Conservation (phyloP, 2,797 vertebrate species). For the Siniperca undulata region DNA sequence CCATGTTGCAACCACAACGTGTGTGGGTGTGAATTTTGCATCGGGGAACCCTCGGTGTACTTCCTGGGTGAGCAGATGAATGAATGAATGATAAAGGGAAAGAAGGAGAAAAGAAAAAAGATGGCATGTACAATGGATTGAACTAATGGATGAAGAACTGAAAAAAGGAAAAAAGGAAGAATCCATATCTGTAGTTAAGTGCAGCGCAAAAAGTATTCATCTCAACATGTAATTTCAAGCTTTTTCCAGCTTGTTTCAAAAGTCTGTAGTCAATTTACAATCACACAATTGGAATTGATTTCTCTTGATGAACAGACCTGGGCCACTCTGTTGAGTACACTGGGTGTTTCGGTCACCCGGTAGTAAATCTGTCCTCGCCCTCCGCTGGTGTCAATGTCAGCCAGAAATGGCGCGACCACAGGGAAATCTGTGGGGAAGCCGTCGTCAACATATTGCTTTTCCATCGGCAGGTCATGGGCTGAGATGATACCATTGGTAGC, state of each 20-base stretch:
- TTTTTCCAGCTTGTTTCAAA: neutral
- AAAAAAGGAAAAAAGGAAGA: slow-evolving; percentile 43
- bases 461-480: slow-evolving; percentile 94
- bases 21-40: slow-evolving; percentile 85
- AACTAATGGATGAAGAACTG: slow-evolving; percentile 64
- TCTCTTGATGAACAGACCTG: slow-evolving; percentile 51
- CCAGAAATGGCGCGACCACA: slow-evolving; percentile 93
- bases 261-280: neutral
- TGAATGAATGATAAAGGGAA: slow-evolving; percentile 4
- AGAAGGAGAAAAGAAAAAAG: neutral
- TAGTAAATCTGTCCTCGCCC: slow-evolving; percentile 91
- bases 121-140: slow-evolving; percentile 39
- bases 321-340: slow-evolving; percentile 83
- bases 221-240: neutral
- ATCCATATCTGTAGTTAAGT: slow-evolving; percentile 31
- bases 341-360: slow-evolving; percentile 87
- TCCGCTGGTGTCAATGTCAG: slow-evolving; percentile 93
- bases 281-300: neutral
- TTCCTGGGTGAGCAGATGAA: slow-evolving; percentile 76
- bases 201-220: neutral
- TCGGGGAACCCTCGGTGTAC: slow-evolving; percentile 89
- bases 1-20: slow-evolving; percentile 92
- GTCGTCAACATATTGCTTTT: slow-evolving; percentile 97
- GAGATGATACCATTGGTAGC: slow-evolving; percentile 99
- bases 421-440: slow-evolving; percentile 97